Conservation (phyloP, 2,888 invertebrate genomes). For the Tachina grossa region DNA sequence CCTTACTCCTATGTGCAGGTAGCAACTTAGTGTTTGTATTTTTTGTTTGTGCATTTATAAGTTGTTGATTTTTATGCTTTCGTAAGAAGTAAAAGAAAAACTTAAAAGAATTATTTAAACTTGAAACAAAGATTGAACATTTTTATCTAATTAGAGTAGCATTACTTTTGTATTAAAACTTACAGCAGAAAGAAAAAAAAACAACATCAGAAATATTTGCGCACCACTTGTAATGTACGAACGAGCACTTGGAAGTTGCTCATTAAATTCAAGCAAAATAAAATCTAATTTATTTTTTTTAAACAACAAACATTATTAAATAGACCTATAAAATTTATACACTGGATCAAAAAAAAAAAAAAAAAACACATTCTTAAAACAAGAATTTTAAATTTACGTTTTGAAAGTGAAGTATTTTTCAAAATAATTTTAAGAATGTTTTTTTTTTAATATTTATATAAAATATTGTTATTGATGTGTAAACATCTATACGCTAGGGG, state of each 20-base stretch:
- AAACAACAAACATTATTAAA: too few species aligned
- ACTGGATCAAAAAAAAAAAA: too few species aligned
- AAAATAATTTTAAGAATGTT: too few species aligned
- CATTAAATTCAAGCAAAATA: not conserved
- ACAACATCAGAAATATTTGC: not conserved
- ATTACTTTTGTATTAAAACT: constrained; percentile 23
- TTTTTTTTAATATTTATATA: too few species aligned
- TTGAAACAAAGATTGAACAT: not conserved
- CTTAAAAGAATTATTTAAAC: not conserved
- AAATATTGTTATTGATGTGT: too few species aligned
- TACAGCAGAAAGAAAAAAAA: not conserved
- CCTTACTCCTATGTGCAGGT: not conserved
- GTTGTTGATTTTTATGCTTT: not conserved
- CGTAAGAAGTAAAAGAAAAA: not conserved
- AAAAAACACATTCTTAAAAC: too few species aligned
- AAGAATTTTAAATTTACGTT: too few species aligned
- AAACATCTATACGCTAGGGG: too few species aligned
- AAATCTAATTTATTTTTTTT: not conserved
- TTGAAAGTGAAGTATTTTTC: too few species aligned
- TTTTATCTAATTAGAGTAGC: constrained; percentile 11
- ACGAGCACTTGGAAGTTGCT: not conserved
- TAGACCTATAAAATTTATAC: too few species aligned
- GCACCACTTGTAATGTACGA: not conserved
- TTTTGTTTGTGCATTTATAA: not conserved
- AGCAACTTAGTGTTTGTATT: not conserved